phyloP scores from a whole-genome alignment of 2,888 invertebrate species.

The Himalopsyche kuldschensis region DNA sequence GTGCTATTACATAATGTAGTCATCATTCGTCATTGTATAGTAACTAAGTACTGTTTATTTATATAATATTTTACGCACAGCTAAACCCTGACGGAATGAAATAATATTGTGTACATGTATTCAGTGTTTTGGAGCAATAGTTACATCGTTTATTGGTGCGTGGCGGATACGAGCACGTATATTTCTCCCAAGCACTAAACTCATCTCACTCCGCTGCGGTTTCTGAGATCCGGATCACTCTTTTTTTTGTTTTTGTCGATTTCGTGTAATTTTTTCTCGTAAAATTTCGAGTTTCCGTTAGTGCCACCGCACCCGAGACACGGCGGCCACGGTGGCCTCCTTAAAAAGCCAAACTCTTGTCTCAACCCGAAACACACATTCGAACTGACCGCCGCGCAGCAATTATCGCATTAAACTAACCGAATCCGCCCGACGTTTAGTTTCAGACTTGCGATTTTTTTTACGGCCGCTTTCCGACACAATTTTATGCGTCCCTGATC shows the following conservation, averaged over 20 bases:
- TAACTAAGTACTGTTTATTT: not conserved
- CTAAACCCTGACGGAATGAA: not conserved
- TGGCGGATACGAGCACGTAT: constrained; percentile 2
- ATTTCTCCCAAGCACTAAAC: constrained; percentile 12
- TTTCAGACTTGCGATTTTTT: constrained; percentile 1
- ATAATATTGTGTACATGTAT: not conserved
- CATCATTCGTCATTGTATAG: not conserved
- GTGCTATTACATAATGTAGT: not conserved
- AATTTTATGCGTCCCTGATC: constrained; percentile 14
- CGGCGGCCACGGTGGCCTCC: not conserved
- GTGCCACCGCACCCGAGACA: not conserved
- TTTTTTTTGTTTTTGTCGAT: constrained; percentile 26
- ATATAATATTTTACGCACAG: not conserved
- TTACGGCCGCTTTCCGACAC: constrained; percentile 22
- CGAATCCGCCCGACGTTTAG: constrained; percentile 14
- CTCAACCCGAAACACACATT: constrained; percentile 22
- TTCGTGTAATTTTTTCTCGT: constrained; percentile 13
- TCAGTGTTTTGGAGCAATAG: not conserved
- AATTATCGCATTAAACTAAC: constrained; percentile 30
- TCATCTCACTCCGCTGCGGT: constrained; percentile 29
- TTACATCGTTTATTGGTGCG: constrained; percentile 30
- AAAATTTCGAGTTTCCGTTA: constrained; percentile 4
- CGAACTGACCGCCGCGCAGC: constrained; percentile 19
- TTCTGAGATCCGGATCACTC: constrained; percentile 24
- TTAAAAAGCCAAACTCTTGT: not conserved